Conservation (phyloP, 2,888 invertebrate species). For the Pomacea canaliculata region DNA sequence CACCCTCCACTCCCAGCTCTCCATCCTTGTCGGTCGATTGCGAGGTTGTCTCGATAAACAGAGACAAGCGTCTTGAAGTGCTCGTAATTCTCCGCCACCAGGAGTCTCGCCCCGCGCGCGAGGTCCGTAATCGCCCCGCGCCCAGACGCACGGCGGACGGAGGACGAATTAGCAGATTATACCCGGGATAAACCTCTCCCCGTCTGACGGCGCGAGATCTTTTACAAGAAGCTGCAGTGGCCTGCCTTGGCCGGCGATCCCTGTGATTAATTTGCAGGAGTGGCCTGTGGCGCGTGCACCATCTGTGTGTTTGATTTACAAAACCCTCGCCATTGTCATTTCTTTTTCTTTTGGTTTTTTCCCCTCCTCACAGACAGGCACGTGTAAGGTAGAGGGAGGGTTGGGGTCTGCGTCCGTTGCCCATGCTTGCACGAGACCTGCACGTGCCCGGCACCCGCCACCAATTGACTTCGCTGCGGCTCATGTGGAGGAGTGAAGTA, state of each 20-base stretch:
- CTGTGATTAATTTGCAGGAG: conserved; percentile 26
- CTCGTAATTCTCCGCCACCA: conserved; percentile 18
- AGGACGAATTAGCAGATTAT: conserved; percentile 25
- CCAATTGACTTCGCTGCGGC: neutral
- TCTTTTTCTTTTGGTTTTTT: neutral
- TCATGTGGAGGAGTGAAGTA: too few species aligned
- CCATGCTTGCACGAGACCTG: conserved; percentile 26
- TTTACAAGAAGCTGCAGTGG: conserved; percentile 13
- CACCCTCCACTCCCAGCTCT: too few species aligned
- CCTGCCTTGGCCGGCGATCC: conserved; percentile 16
- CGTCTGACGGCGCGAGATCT: conserved; percentile 12
- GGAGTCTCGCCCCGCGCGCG: neutral
- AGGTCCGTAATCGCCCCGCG: conserved; percentile 12
- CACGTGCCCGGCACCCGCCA: conserved; percentile 15
- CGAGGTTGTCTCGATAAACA: conserved; percentile 16
- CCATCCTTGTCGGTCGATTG: too few species aligned
- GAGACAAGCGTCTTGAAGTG: conserved; percentile 18
- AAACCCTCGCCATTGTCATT: conserved; percentile 10
- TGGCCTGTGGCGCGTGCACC: conserved; percentile 17
- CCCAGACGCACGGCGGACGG: neutral
- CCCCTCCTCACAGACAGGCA: conserved; percentile 1
- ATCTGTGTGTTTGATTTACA: conserved; percentile 30
- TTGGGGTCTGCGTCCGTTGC: conserved; percentile 15
- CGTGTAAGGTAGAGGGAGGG: neutral
- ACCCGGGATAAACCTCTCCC: conserved; percentile 20